Evolutionary conservation across 2,113 vertebrate genomes (phyloP), one percentile per base, ranked within the genome.

Genomic region (Himantopus leucocephalus): DNA sequence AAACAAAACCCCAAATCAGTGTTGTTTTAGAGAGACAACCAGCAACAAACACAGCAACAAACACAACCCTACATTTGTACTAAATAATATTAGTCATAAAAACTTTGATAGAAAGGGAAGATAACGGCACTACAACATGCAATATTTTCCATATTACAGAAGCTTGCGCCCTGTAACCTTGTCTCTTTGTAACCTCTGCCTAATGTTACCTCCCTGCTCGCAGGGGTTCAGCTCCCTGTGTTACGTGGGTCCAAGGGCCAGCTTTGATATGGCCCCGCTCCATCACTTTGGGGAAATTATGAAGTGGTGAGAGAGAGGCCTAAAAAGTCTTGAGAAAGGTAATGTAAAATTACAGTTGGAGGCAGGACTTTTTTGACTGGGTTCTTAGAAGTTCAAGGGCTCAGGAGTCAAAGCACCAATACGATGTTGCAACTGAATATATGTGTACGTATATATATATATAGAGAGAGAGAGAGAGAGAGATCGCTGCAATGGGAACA

Each of bases 401-500:
- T 76, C 64, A 48, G 24, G 15, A 67, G 14, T 1, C 1, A 79
- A 79, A 84, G 6, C n/a, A 55, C 18, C 13, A 26, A 5, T 43
- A 30, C 6, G 9, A 12, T 34, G 19, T 43, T 79, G 32, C 45
- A 73, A 34, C 23, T 79, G 85, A 79, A 37, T 62, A 50, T 43
- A 62, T 34, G 19, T 0, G 0, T 58, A 23, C 22, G 12, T 66
- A 50, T 3, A 30, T 62, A 14, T 37, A 4, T 73, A 34, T 37
- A 37, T 37, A n/a, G n/a, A n/a, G n/a, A n/a, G n/a, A n/a, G n/a
- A n/a, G n/a, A n/a, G n/a, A n/a, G n/a, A n/a, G 56, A 41, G 50
- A 75, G 29, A n/a, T 39, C 0, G 0, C 14, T 58, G 43, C 0
- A 0, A n/a, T 52, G 41, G 35, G 8, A 64, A 10, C 43, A 32